Evolutionary conservation across 2,888 invertebrate genomes (phyloP).

Genomic region (Conus canariensis): DNA sequence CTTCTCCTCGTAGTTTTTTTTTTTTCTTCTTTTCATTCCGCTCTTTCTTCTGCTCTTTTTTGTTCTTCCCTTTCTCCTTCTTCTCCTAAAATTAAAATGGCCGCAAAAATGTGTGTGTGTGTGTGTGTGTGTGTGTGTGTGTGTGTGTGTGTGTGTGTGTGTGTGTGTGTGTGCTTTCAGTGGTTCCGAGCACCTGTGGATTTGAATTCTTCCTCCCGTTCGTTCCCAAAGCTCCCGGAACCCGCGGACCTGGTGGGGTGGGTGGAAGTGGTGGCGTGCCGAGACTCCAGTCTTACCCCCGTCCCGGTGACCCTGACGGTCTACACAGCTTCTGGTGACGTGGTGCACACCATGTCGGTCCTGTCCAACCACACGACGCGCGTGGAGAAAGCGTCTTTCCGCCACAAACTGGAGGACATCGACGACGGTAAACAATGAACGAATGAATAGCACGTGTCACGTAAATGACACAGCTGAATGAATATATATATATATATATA

Average conservation of each 20-base stretch:
- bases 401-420: not conserved
- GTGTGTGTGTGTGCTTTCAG: slow-evolving; percentile 1
- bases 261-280: slow-evolving; percentile 32
- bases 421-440: not conserved
- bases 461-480: not conserved
- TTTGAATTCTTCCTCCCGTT: slow-evolving; percentile 48
- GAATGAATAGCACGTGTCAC: not conserved
- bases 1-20: not conserved
- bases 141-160: not conserved
- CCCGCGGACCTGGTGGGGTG: not conserved
- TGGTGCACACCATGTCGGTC: slow-evolving; percentile 6
- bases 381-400: not conserved
- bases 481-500: too few relatives aligned
- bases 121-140: not conserved
- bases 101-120: not conserved
- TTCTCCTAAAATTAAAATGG: too few relatives aligned
- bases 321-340: slow-evolving; percentile 33
- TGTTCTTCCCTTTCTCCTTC: not conserved
- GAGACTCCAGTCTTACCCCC: not conserved
- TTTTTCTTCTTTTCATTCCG: not conserved
- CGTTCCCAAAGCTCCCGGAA: slow-evolving; percentile 28
- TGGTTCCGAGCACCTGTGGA: slow-evolving; percentile 47
- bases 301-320: slow-evolving; percentile 24
- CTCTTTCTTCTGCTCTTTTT: not conserved
- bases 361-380: not conserved